Base-by-base conservation (phyloP, 1,140 invertebrate species). In the Bombus cullumanus region DNA sequence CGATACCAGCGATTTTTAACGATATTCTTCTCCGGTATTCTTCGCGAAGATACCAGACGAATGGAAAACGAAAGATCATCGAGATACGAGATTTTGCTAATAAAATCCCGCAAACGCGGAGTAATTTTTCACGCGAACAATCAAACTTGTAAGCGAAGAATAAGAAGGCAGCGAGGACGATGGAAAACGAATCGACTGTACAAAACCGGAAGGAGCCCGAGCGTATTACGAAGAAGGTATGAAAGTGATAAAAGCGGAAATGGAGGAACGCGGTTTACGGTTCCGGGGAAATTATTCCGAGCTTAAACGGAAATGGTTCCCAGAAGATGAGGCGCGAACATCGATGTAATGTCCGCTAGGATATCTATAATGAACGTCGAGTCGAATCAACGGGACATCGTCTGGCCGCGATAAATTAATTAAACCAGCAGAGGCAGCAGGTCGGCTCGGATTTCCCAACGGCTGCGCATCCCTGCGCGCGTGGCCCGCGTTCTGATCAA, bases 381-480 rank as follows among this genome's bases (percentile, higher is more conserved):
- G 81, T 87, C 53, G 83, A 90, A 92, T 91, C 91, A 92, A 73
- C 71, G 71, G 81, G 88, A 92, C 88, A 89, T 85, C 85, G 81
- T 88, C 34, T 83, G 86, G 85, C 79, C 83, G 79, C 81, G 75
- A 88, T 92, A 91, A 92, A 92, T 91, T 92, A 91, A 93, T 92
- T 90, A 92, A 91, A 85, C 71, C 85, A 28, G 74, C 62, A 31
- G 59, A 34, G 62, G 15, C 77, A 43, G 39, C 64, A n/a, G 31
- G n/a, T 53, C 37, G 2, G 37, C 25, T 59, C 18, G 59, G 82
- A 81, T 84, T 84, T 84, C 83, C 83, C 83, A 72, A 37, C 59
- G 83, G 83, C 31, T 62, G 47, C 47, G 53, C 34, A 39, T 43
- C 76, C 22, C 37, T 43, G 39, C 41, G 76, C 82, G 28, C 76